Conservation (phyloP, 2,888 invertebrate species). For the Malacosoma neustria region DNA sequence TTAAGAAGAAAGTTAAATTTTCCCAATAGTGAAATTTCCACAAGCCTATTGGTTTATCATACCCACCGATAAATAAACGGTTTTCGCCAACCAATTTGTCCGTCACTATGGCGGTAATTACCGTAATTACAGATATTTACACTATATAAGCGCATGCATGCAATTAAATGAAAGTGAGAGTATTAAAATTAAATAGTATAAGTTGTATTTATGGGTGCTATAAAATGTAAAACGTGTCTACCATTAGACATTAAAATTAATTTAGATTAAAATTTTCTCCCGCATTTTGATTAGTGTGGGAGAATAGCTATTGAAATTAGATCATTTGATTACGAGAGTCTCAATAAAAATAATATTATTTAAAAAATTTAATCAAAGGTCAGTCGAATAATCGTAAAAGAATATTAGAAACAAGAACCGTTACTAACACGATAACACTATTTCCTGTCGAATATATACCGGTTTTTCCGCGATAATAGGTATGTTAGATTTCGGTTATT, state of each 20-base stretch:
- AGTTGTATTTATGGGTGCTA: background rate
- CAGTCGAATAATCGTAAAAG: slow-evolving; percentile 6
- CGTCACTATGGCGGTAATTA: background rate
- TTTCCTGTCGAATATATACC: slow-evolving; percentile 27
- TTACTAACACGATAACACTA: slow-evolving; percentile 22
- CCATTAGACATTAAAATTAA: background rate
- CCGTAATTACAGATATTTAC: background rate
- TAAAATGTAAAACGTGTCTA: background rate
- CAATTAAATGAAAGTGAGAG: background rate
- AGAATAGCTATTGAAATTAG: background rate
- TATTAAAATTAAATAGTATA: background rate
- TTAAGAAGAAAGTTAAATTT: too few relatives aligned
- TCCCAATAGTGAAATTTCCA: too few relatives aligned
- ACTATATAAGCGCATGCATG: background rate
- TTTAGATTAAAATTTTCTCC: background rate
- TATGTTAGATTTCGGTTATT: slow-evolving; percentile 18
- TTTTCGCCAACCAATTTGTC: background rate
- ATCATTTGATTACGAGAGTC: background rate
- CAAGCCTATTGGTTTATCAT: background rate
- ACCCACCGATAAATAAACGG: background rate
- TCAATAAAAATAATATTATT: background rate
- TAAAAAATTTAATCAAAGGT: background rate
- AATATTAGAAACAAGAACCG: slow-evolving; percentile 15
- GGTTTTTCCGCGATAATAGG: slow-evolving; percentile 20
- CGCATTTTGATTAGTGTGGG: background rate